Evolutionary conservation across 2,113 vertebrate genomes (phyloP).

Genomic region (Psittacara wagleri): DNA sequence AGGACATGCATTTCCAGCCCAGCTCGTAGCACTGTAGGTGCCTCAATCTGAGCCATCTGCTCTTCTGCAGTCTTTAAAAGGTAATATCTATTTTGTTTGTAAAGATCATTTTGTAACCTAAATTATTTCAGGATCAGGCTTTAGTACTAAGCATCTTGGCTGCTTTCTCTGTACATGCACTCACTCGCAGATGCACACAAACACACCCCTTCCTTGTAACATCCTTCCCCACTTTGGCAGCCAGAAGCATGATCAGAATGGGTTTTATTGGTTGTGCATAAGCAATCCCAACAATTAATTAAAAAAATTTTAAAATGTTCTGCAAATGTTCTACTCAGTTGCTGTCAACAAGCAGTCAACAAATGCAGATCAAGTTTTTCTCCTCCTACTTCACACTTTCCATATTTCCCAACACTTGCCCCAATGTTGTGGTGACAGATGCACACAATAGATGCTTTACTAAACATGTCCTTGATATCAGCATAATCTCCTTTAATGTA

Average conservation of each 20-base stretch:
- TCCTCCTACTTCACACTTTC: slow-evolving; percentile 61
- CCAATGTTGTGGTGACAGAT: slow-evolving; percentile 51
- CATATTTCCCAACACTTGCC: slow-evolving; percentile 50
- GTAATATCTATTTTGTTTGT: not conserved
- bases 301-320: slow-evolving; percentile 22
- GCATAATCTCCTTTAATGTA: slow-evolving; percentile 64
- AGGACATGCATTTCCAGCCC: not conserved
- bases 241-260: slow-evolving; percentile 2
- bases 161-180: not conserved
- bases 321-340: slow-evolving; percentile 24
- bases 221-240: not conserved
- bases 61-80: not conserved
- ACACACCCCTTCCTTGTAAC: not conserved
- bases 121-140: not conserved
- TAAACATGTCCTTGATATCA: slow-evolving; percentile 61
- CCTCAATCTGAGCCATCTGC: not conserved
- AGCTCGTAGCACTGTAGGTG: not conserved
- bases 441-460: slow-evolving; percentile 52
- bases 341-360: slow-evolving; percentile 60
- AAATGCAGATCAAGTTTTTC: slow-evolving; percentile 27
- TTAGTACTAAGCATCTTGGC: not conserved
- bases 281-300: slow-evolving; percentile 46
- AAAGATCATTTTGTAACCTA: not conserved
- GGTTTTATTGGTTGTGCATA: not conserved
- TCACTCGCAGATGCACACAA: not conserved